Percentiles rank a stretch among this genome's conserved stretches.
These are phyloP conservation scores for Drosophila tropicalis DNA, from an alignment of 1,140 invertebrate species.

Conservation along the genomic window DNA sequence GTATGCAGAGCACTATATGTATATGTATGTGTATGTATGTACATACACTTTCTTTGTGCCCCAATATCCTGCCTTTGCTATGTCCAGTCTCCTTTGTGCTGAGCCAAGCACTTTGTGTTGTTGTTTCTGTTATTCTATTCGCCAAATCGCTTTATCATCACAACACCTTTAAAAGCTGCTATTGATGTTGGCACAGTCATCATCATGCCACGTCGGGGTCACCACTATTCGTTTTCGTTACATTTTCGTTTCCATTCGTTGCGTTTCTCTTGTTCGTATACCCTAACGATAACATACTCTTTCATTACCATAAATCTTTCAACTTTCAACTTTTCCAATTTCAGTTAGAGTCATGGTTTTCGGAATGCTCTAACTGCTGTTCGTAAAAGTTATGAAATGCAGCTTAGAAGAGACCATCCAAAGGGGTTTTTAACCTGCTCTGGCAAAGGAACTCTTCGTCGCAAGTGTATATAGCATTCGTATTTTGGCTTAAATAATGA, in stretches of 20 bases:
- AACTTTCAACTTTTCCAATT: too few species aligned
- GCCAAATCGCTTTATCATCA: conserved; percentile 65
- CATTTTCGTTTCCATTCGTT: neutral
- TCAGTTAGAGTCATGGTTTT: too few species aligned
- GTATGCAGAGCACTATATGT: neutral
- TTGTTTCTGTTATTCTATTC: conserved; percentile 5
- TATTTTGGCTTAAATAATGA: neutral
- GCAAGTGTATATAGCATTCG: neutral
- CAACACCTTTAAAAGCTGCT: conserved; percentile 49
- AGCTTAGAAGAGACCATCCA: too few species aligned
- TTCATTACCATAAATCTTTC: too few species aligned
- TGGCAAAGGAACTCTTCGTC: neutral
- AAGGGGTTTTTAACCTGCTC: too few species aligned
- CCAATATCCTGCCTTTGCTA: conserved; percentile 13
- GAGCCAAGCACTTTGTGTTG: conserved; percentile 51
- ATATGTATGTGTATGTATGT: too few species aligned
- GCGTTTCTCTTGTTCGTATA: neutral
- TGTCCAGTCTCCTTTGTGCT: conserved; percentile 43
- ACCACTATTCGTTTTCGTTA: conserved; percentile 3
- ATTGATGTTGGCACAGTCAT: conserved; percentile 9
- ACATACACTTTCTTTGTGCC: conserved; percentile 32
- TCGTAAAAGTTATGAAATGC: too few species aligned
- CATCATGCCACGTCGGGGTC: conserved; percentile 2
- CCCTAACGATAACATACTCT: too few species aligned
- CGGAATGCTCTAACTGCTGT: too few species aligned